Percentiles rank a stretch among this genome's conserved stretches.
These are phyloP conservation scores for Gymnothorax reevesii DNA, from an alignment of 2,797 vertebrate genomes.

Conservation along the genomic window DNA sequence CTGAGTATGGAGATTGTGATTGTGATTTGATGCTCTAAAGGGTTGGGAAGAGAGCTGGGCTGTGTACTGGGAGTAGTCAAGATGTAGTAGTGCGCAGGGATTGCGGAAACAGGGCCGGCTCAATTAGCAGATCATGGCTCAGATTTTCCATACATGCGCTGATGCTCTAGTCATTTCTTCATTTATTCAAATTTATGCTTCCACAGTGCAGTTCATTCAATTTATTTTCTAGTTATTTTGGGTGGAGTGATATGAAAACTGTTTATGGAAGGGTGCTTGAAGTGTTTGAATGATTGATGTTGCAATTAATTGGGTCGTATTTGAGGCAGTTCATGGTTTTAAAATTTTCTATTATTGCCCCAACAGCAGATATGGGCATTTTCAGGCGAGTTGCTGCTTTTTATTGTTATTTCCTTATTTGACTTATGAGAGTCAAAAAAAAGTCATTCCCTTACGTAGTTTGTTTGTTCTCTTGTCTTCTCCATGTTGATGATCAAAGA, in stretches of 20 bases:
- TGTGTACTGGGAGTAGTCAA: neutral
- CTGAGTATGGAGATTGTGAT: neutral
- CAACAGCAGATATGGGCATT: no score
- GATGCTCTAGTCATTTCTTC: neutral
- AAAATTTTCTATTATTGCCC: no score
- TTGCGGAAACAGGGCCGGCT: neutral
- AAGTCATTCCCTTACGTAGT: no score
- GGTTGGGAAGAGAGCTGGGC: neutral
- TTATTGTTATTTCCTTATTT: no score
- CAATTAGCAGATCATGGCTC: no score
- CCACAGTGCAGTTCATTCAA: neutral
- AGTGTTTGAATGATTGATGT: conserved; percentile 1
- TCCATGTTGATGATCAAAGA: no score
- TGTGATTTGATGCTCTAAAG: neutral
- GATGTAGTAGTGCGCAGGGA: neutral
- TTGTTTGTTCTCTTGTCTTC: no score
- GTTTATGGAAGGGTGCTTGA: neutral
- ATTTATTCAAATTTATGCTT: neutral
- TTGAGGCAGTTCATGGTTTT: no score
- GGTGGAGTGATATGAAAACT: neutral
- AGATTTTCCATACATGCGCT: neutral
- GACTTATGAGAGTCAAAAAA: no score
- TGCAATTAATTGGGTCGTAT: neutral
- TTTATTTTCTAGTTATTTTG: neutral
- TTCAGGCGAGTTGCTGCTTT: no score